Percentiles rank a stretch among this genome's conserved stretches.
Conservation (phyloP, 2,888 invertebrate genomes). For the Epinotia bilunana region DNA sequence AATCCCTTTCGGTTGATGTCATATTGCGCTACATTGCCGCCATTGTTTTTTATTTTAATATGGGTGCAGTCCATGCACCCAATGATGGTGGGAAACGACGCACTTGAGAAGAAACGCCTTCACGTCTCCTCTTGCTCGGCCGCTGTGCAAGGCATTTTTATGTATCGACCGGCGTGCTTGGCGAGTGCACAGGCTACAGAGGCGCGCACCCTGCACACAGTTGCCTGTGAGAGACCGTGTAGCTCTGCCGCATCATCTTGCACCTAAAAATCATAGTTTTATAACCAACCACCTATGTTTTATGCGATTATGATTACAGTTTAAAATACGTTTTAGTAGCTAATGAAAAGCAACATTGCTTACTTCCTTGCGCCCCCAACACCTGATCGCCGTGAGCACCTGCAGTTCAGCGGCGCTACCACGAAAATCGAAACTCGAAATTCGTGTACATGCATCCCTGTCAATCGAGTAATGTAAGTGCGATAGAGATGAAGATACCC, state of each 20-base stretch:
- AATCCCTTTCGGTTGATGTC: not conserved
- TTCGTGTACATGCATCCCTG: too few species aligned
- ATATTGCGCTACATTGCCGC: not conserved
- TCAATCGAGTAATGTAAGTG: too few species aligned
- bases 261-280: constrained; percentile 5
- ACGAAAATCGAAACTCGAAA: too few species aligned
- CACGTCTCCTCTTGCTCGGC: not conserved
- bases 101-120: not conserved
- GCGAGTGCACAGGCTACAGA: too few species aligned
- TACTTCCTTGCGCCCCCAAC: not conserved
- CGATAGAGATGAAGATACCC: too few species aligned
- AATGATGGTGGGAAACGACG: not conserved
- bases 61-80: constrained; percentile 11
- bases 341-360: not conserved
- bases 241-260: constrained; percentile 18
- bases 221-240: constrained; percentile 13
- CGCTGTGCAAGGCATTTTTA: not conserved
- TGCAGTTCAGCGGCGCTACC: too few species aligned
- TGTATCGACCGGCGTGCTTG: not conserved
- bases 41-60: not conserved
- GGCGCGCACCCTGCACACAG: constrained; percentile 2
- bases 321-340: too few species aligned
- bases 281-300: not conserved
- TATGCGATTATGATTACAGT: too few species aligned
- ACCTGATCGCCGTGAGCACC: constrained; percentile 1